Base-by-base conservation (phyloP, 2,797 vertebrate genomes). In the Bryconaethiops microstoma region DNA sequence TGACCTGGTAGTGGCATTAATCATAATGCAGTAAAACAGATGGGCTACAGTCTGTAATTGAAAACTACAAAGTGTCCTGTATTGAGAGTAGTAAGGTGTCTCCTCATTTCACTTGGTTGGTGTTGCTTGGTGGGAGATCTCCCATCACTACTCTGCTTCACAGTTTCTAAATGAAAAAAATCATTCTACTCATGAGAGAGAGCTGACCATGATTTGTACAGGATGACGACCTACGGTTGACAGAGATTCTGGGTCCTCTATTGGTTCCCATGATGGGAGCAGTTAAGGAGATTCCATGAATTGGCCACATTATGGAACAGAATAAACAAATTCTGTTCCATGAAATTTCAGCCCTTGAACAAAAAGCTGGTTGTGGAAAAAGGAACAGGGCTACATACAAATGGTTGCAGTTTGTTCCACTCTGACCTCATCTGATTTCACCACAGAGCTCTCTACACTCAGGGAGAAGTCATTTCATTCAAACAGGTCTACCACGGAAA, bases 81-180 rank as follows among this genome's bases (percentile, higher is more conserved):
- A 2, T 35, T 2, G 35, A 35, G 2, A 35, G 35, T 35, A 35
- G 35, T 35, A 35, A 35, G 35, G 2, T 35, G 35, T 35, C 59
- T 45, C 74, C 62, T 76, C 45, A 76, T 76, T 81, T 76, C 65
- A 63, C 65, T n/a, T n/a, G n/a, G n/a, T n/a, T n/a, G 40, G 55
- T 52, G 50, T 62, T 62, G 55, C 65, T 54, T 81, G 14, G 42
- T 40, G 45, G 54, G 65, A 70, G 65, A 69, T 76, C 64, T 62
- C 50, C 45, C 55, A 77, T 71, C n/a, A 14, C 71, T 29, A 69
- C 35, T 25, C 35, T 48, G n/a, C 55, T 23, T 70, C 69, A 67
- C 73, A 76, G 63, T 45, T 76, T 76, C 79, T 40, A 70, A 70
- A 76, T 76, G 79, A 81, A 81, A 80, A 79, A 74, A 76, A 76